A percentile compares a stretch with the other conserved stretches of the same genome.
Evolutionary conservation across 2,888 invertebrate species (phyloP).

Genomic region (Noctua fimbriata): DNA sequence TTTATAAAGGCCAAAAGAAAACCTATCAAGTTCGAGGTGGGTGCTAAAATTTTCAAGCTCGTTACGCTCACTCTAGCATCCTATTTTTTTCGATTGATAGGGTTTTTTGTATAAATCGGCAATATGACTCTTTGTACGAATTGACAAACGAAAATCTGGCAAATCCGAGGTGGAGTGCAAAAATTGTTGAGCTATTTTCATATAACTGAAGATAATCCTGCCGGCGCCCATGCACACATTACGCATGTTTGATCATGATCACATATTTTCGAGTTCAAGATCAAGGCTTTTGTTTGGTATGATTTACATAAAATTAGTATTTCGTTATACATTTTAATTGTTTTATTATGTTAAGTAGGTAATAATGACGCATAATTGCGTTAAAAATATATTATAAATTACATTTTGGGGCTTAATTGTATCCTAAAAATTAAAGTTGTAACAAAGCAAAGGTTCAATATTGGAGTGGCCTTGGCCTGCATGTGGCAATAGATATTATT

Average conservation of each 20-base stretch:
- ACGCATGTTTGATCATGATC: background rate
- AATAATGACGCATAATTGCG: background rate
- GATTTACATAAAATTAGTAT: background rate
- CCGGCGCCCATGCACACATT: background rate
- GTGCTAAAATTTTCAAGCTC: no score
- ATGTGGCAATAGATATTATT: background rate
- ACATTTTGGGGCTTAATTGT: background rate
- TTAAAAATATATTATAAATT: background rate
- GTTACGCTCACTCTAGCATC: no score
- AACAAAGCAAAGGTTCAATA: background rate
- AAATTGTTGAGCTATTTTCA: no score
- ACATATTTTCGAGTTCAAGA: background rate
- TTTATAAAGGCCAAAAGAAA: no score
- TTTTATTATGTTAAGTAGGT: conserved; percentile 1
- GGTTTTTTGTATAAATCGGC: no score
- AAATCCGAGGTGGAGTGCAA: no score
- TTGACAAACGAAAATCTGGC: no score
- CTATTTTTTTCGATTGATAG: no score
- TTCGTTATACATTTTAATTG: background rate
- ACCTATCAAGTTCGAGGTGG: no score
- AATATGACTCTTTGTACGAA: no score
- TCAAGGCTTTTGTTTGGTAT: conserved; percentile 3
- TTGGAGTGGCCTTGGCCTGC: background rate
- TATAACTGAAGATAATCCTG: no score
- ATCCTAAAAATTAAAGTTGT: background rate